phyloP scores from a whole-genome alignment of 2,113 vertebrate genomes.

The Nyctibius bracteatus region DNA sequence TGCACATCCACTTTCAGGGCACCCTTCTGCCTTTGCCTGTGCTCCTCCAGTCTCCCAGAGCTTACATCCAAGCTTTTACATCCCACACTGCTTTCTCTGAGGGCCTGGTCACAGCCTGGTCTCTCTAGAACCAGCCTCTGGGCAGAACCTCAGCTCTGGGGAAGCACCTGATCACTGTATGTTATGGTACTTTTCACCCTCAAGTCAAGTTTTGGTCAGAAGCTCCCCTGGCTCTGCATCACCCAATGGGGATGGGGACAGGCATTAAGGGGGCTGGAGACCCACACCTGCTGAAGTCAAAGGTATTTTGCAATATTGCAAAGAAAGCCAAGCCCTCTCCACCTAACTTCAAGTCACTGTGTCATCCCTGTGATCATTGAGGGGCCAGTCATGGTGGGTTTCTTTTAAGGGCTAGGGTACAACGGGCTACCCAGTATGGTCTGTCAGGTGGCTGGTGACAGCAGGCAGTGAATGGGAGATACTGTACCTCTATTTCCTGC shows the following conservation, averaged over 20 bases:
- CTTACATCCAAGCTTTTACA: background rate
- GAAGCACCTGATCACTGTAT: background rate
- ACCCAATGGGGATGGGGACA: background rate
- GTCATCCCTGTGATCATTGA: no score
- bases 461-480: background rate
- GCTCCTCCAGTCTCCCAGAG: background rate
- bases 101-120: background rate
- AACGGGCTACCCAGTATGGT: background rate
- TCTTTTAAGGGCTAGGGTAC: background rate
- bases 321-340: background rate
- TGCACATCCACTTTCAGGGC: background rate
- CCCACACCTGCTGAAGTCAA: background rate
- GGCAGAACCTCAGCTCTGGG: background rate
- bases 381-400: background rate
- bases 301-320: background rate
- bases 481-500: background rate
- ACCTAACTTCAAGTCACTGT: no score
- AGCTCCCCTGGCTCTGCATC: background rate
- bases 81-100: background rate
- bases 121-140: background rate
- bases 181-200: background rate
- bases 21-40: background rate
- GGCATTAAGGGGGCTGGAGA: fast-evolving
- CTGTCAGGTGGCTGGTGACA: background rate
- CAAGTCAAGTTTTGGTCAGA: background rate